Conservation (phyloP, 2,888 invertebrate species). For the Lepidocyrtoides sp. region DNA sequence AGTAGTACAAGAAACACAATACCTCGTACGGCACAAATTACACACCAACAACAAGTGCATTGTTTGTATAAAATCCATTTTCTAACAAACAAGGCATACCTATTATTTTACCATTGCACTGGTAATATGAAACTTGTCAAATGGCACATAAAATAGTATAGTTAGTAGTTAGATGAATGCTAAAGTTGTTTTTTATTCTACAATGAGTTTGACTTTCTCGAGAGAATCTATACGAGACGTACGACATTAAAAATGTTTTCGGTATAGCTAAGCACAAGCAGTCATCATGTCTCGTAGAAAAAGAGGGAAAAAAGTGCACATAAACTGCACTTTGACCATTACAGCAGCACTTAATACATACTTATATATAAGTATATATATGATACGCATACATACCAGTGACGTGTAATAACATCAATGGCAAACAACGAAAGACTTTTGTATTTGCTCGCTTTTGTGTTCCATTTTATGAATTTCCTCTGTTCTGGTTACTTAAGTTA, state of each 20-base stretch:
- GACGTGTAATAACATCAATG: background rate
- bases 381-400: too few species aligned
- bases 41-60: conserved; percentile 46
- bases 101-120: background rate
- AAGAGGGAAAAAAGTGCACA: background rate
- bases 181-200: background rate
- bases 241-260: too few species aligned
- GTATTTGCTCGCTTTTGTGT: background rate
- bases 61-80: conserved; percentile 9
- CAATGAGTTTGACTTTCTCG: background rate
- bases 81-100: background rate
- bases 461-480: background rate
- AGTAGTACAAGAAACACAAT: conserved; percentile 34
- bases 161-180: background rate
- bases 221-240: too few species aligned
- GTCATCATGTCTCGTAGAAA: background rate
- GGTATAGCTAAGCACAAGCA: too few species aligned
- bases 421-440: background rate
- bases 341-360: too few species aligned
- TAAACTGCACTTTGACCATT: background rate
- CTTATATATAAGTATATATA: too few species aligned
- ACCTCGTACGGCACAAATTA: background rate
- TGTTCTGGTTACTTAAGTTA: background rate
- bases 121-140: conserved; percentile 15
- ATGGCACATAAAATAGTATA: too few species aligned